These are phyloP conservation scores for Aspidoscelis tigris DNA, from an alignment of 2,113 vertebrate species.

Conservation along the genomic window DNA sequence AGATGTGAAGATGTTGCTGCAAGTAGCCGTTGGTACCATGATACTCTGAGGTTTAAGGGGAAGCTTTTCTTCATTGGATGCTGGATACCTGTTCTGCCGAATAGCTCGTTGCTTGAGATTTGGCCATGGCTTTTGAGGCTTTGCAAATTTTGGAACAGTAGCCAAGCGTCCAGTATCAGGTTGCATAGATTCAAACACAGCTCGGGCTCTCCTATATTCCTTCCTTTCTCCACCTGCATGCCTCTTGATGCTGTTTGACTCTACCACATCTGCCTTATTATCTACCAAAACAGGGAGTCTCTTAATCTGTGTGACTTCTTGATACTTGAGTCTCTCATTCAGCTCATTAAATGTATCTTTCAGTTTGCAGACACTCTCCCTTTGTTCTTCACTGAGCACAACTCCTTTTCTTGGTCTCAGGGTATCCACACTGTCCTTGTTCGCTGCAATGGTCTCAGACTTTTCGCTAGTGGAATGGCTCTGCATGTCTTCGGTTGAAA, in stretches of 20 bases:
- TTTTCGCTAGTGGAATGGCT: not conserved
- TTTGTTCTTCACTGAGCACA: slow-evolving; percentile 52
- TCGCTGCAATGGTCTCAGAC: not conserved
- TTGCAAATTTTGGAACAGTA: slow-evolving; percentile 41
- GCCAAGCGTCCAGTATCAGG: slow-evolving; percentile 42
- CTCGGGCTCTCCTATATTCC: slow-evolving; percentile 40
- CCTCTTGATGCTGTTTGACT: not conserved
- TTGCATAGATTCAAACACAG: slow-evolving; percentile 57
- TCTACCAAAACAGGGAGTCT: slow-evolving; percentile 26
- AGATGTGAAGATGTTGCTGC: slow-evolving; percentile 63
- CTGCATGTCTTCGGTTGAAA: slow-evolving; percentile 73
- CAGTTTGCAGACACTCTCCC: slow-evolving; percentile 67
- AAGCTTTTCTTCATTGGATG: slow-evolving; percentile 1
- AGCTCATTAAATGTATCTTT: slow-evolving; percentile 71
- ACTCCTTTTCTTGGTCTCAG: slow-evolving; percentile 64
- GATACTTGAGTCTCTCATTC: slow-evolving; percentile 68
- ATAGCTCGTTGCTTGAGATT: slow-evolving; percentile 78
- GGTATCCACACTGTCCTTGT: not conserved
- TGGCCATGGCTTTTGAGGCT: slow-evolving; percentile 73
- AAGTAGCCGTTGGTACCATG: fast-evolving
- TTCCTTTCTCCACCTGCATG: not conserved
- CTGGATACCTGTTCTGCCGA: slow-evolving; percentile 53
- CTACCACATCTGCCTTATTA: not conserved
- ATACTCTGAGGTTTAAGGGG: slow-evolving; percentile 47
- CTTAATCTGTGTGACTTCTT: slow-evolving; percentile 56